phyloP scores from a whole-genome alignment of 2,888 invertebrate species.

The Euphydryas editha region DNA sequence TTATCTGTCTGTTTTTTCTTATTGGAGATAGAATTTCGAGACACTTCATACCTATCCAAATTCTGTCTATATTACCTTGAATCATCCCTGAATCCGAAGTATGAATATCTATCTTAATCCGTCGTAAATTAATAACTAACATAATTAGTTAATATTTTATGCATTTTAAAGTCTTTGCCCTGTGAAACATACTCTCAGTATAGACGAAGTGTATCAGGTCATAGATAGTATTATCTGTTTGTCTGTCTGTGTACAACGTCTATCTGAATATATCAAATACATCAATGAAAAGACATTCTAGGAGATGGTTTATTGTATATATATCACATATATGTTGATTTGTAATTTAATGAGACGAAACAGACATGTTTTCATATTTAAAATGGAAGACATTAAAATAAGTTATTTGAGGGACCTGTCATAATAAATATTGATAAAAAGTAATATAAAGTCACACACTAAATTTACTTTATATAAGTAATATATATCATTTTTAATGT shows the following conservation, averaged over 20 bases:
- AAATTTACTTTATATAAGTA: no score
- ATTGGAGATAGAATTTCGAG: no score
- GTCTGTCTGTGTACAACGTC: conserved; percentile 37
- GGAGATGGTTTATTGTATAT: neutral
- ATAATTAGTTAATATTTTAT: neutral
- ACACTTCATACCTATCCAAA: no score
- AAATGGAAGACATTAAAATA: neutral
- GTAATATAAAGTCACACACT: no score
- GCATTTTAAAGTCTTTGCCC: conserved; percentile 30
- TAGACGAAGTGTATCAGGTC: conserved; percentile 11
- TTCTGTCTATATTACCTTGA: no score
- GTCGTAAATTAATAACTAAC: no score
- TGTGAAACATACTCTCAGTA: conserved; percentile 21
- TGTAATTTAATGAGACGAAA: neutral
- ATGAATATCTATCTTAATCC: no score
- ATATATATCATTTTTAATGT: no score
- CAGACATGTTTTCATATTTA: neutral
- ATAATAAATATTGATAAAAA: no score
- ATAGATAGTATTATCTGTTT: conserved; percentile 46
- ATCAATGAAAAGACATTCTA: conserved; percentile 22
- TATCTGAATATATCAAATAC: conserved; percentile 16
- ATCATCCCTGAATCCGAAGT: no score
- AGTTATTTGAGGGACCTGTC: no score
- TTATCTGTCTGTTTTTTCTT: no score
- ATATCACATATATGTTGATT: neutral